Base-by-base conservation (phyloP, 2,113 vertebrate species). In the Entelurus aequoreus region DNA sequence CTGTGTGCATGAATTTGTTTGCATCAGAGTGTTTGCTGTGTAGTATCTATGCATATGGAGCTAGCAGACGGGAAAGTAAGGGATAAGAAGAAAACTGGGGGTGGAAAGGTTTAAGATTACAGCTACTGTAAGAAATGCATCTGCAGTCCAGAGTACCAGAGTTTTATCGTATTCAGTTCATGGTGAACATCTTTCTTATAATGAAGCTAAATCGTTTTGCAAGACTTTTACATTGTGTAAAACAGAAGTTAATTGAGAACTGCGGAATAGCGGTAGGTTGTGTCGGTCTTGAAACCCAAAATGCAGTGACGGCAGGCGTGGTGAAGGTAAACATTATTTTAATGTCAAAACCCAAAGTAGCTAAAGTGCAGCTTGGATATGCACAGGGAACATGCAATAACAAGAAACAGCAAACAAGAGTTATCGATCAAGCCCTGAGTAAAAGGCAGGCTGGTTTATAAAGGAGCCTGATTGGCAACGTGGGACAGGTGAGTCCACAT, bases 31-130 rank as follows among this genome's bases (percentile, higher is more conserved):
- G 8, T 19, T 6, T 52, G 9, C 5, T 58, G 36, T 62, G 19
- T 49, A 62, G 56, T 52, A 60, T 61, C 11, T 11, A 46, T 42
- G 42, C 5, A 46, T 56, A 50, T 21, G 67, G 40, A 19, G 11
- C 10, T 8, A 42, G 16, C 62, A n/a, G 48, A 13, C 1, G 11
- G 21, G 12, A 57, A 47, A 46, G 19, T 50, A 16, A 38, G 6
- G 10, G 40, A 42, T 3, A 42, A 10, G 2, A 42, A 52, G 21
- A 6, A 56, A 36, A 11, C 19, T 52, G 60, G 66, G 54, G 56
- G 59, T 61, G 61, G 16, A 47, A 46, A 54, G 59, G 55, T 68
- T 59, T 11, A 35, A 70, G 68, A 54, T 68, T 57, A n/a, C n/a
- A 70, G 54, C 47, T 66, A 28, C 28, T 28, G 28, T 28, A 61